These are phyloP conservation scores for Nymphalis polychloros DNA, from an alignment of 2,888 invertebrate genomes.

Conservation along the genomic window DNA sequence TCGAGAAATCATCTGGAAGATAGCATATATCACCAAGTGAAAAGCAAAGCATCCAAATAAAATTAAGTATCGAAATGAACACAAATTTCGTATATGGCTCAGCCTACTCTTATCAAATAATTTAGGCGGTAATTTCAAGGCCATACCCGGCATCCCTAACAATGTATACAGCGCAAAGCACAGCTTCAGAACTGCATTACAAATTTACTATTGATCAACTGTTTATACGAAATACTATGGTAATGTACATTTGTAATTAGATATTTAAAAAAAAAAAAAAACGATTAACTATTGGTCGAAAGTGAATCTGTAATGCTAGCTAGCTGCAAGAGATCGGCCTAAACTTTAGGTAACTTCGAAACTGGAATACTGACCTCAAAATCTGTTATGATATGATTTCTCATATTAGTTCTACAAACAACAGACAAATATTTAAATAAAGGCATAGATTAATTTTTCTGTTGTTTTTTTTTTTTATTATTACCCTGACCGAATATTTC, in stretches of 20 bases:
- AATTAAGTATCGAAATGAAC: constrained; percentile 36
- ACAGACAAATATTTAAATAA: not conserved
- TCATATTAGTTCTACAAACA: not conserved
- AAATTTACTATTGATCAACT: not conserved
- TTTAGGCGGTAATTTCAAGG: constrained; percentile 40
- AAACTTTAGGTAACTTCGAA: constrained; percentile 2
- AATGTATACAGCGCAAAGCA: constrained; percentile 24
- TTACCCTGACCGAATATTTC: constrained; percentile 15
- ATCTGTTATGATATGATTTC: constrained; percentile 10
- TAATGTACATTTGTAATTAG: not conserved
- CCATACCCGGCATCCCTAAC: constrained; percentile 22
- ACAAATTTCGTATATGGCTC: constrained; percentile 38
- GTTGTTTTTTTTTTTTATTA: constrained; percentile 5
- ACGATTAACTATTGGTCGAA: not conserved
- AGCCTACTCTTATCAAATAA: constrained; percentile 36
- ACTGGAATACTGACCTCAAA: constrained; percentile 7
- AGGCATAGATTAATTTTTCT: not conserved
- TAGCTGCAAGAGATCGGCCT: constrained; percentile 1
- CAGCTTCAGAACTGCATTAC: constrained; percentile 1
- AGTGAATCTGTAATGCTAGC: not conserved
- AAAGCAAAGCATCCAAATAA: constrained; percentile 23
- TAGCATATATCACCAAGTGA: constrained; percentile 17
- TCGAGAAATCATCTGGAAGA: constrained; percentile 10
- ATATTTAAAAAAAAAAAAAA: too few relatives aligned
- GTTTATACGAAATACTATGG: not conserved